Evolutionary conservation across 2,888 invertebrate species (phyloP), one percentile per base, ranked within the genome.

Genomic region (Idaea aversata): DNA sequence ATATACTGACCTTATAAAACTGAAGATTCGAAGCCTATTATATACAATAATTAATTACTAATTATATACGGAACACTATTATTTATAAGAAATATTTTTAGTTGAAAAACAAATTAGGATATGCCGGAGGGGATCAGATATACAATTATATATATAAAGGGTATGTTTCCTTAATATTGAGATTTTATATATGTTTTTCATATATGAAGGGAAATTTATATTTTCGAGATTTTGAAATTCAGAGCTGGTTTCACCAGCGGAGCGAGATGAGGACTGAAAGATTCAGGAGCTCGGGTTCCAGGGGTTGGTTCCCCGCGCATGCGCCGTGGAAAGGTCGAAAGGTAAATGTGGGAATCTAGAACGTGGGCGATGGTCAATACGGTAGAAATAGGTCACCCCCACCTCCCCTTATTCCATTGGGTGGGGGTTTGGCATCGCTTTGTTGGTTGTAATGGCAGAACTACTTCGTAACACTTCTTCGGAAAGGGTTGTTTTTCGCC

Each of bases 31-130:
- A 74, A 70, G 70, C 36, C 36, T 68, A 72, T 67, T 67, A 61
- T 61, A 62, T 70, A 69, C 65, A 38, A 62, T 63, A 34, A 34
- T n/a, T 62, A 63, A 62, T 63, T 57, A 60, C 69, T 70, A 65
- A 71, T 58, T 57, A 38, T 57, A 66, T 60, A 69, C 57, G 47
- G 47, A 77, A 65, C 88, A 90, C 92, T 92, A 92, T 25, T 25
- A 25, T 77, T 90, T 93, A 69, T 92, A 92, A 1, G 90, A 88
- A 70, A 93, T 92, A 78, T 91, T 92, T 84, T 93, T 91, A 0
- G 91, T 91, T 34, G 92, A 92, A 71, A 93, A 91, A 79, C 88
- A 83, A 65, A 91, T 91, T 6, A 90, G 72, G 77, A 90, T 88
- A 63, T 91, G 88, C 57, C 86, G 79, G 62, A 84, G 72, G 36